phyloP scores from a whole-genome alignment of 2,888 invertebrate species.

The Parapristionchus giblindavisi region DNA sequence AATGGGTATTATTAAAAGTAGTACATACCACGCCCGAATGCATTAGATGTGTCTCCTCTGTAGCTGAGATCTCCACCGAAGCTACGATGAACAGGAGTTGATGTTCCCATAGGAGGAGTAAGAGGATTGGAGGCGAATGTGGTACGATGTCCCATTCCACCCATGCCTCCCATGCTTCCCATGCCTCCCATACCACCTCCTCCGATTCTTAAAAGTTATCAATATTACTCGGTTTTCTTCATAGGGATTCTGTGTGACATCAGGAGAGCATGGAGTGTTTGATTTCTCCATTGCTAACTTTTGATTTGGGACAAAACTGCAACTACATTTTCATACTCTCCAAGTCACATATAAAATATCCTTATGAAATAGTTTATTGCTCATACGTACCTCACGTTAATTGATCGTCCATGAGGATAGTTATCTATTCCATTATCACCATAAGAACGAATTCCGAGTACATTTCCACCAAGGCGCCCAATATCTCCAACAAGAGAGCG shows the following conservation, averaged over 20 bases:
- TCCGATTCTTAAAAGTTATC: too few species aligned
- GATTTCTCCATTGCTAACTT: too few species aligned
- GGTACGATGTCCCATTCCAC: conserved; percentile 46
- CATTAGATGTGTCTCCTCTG: conserved; percentile 21
- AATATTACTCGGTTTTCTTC: too few species aligned
- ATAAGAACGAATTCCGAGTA: conserved; percentile 52
- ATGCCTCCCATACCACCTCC: conserved; percentile 13
- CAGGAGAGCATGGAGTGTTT: too few species aligned
- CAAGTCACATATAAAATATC: too few species aligned
- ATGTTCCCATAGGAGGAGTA: conserved; percentile 68
- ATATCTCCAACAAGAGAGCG: conserved; percentile 63
- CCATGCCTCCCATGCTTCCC: neutral
- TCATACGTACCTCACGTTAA: conserved; percentile 27
- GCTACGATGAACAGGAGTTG: conserved; percentile 61
- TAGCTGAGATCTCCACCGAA: conserved; percentile 43
- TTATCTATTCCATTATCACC: conserved; percentile 58
- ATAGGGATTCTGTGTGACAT: too few species aligned
- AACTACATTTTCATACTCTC: too few species aligned
- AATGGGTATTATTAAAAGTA: neutral
- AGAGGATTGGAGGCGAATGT: conserved; percentile 69
- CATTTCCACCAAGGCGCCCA: conserved; percentile 60
- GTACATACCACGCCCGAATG: conserved; percentile 34
- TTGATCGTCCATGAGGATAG: conserved; percentile 43
- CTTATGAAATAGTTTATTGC: neutral
- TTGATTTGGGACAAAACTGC: too few species aligned